A percentile compares a stretch with the other conserved stretches of the same genome.
Conservation (phyloP, 2,888 invertebrate genomes). For the Chymomyza fuscimana region DNA sequence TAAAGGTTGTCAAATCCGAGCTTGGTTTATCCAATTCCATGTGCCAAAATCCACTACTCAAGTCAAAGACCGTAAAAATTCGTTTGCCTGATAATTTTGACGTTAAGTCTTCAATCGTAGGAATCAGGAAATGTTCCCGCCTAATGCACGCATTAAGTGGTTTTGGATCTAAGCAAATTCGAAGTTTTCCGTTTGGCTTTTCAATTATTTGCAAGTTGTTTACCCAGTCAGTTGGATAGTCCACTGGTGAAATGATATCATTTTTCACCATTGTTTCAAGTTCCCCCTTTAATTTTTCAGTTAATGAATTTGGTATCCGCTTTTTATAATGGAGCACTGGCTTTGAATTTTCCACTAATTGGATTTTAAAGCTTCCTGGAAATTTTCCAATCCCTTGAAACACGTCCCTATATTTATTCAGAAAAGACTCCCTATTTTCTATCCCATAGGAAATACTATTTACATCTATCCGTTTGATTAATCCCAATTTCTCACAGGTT, state of each 20-base stretch:
- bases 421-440: too few relatives aligned
- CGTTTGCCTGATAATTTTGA: conserved; percentile 24
- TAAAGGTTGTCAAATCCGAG: conserved; percentile 51
- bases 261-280: conserved; percentile 32
- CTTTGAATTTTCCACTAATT: too few relatives aligned
- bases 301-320: conserved; percentile 37
- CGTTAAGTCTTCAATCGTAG: conserved; percentile 50
- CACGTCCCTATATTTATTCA: too few relatives aligned
- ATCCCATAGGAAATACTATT: too few relatives aligned
- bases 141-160: conserved; percentile 55
- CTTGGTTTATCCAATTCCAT: conserved; percentile 44
- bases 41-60: conserved; percentile 32
- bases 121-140: conserved; percentile 57
- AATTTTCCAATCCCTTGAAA: too few relatives aligned
- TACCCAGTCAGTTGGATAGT: conserved; percentile 50
- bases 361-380: too few relatives aligned
- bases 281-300: conserved; percentile 36
- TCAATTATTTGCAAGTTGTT: conserved; percentile 52
- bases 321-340: conserved; percentile 36
- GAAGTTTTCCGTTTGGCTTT: conserved; percentile 42
- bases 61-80: conserved; percentile 42
- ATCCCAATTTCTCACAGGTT: too few relatives aligned
- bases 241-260: conserved; percentile 44
- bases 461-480: too few relatives aligned
- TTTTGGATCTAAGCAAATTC: conserved; percentile 51